These are phyloP conservation scores for Mnemiopsis leidyi DNA, from an alignment of 37 sponge, comb jelly and placozoan genomes.

Conservation along the genomic window DNA sequence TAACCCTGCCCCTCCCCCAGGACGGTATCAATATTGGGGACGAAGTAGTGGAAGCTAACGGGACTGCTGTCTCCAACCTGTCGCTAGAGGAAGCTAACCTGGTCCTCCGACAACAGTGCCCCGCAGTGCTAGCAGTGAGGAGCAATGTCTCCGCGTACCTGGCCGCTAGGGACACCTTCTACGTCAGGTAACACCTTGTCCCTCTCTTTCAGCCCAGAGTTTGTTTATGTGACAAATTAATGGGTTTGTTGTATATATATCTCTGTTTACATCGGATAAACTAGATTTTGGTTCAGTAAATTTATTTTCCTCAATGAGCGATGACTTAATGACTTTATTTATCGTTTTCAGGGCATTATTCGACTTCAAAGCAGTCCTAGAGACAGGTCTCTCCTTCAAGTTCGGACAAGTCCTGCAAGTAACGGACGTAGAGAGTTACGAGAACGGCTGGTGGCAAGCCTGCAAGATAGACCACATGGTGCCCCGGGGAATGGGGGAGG, in stretches of 20 bases:
- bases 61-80: not conserved
- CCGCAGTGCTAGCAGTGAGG: not conserved
- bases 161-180: slow-evolving; percentile 41
- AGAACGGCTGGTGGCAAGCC: slow-evolving; percentile 26
- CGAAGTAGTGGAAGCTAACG: slow-evolving; percentile 57
- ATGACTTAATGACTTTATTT: too few relatives aligned
- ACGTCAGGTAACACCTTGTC: slow-evolving; percentile 54
- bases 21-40: slow-evolving; percentile 3
- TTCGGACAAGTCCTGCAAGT: slow-evolving; percentile 33
- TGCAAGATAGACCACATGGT: slow-evolving; percentile 41
- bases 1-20: not conserved
- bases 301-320: too few relatives aligned
- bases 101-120: not conserved
- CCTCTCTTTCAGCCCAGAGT: too few relatives aligned
- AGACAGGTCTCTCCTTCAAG: slow-evolving; percentile 30
- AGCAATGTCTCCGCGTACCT: not conserved
- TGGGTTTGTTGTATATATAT: too few relatives aligned
- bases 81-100: not conserved
- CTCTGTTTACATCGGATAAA: too few relatives aligned
- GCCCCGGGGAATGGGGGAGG: not conserved
- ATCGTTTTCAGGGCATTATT: slow-evolving; percentile 8
- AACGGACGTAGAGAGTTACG: not conserved
- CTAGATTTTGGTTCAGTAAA: too few relatives aligned
- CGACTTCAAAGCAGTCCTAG: slow-evolving; percentile 1
- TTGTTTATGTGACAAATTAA: too few relatives aligned